Evolutionary conservation across 2,797 vertebrate genomes (phyloP).

Genomic region (Cryptoprocta ferox): DNA sequence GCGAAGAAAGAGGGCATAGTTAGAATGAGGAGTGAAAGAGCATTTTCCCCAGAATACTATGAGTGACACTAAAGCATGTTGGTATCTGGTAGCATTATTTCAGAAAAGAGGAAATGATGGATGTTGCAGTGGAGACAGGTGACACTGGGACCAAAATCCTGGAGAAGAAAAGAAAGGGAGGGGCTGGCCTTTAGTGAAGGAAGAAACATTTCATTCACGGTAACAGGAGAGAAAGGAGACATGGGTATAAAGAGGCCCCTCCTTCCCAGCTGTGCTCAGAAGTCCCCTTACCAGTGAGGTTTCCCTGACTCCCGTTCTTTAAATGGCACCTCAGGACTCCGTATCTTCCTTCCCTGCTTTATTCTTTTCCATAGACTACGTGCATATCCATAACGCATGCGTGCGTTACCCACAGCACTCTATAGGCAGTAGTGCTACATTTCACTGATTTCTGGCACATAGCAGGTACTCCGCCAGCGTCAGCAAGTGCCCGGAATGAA

Average conservation of each 20-base stretch:
- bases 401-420: neutral
- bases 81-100: neutral
- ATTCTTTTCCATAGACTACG: neutral
- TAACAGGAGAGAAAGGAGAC: neutral
- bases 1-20: neutral
- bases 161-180: neutral
- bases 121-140: neutral
- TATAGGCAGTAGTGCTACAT: neutral
- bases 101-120: neutral
- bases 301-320: neutral
- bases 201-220: neutral
- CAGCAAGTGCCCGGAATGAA: neutral
- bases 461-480: neutral
- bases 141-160: neutral
- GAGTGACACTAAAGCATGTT: neutral
- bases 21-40: neutral
- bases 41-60: neutral
- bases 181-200: neutral
- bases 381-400: neutral
- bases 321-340: neutral
- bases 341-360: too few relatives aligned
- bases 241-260: neutral
- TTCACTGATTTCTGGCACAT: neutral
- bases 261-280: neutral
- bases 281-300: neutral